These are phyloP conservation scores for Nettapus auritus DNA, from an alignment of 2,113 vertebrate genomes.

Conservation along the genomic window DNA sequence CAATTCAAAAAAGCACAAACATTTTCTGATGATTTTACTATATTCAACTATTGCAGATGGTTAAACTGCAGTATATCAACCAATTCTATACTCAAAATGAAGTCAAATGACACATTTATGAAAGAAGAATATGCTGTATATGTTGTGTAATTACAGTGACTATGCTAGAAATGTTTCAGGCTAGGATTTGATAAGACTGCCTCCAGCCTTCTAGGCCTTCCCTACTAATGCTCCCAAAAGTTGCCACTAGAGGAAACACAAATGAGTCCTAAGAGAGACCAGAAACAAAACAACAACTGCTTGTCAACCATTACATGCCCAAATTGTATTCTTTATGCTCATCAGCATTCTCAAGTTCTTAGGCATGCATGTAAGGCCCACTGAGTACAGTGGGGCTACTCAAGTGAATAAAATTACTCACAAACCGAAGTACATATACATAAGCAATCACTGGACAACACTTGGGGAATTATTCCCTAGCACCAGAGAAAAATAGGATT, in stretches of 20 bases:
- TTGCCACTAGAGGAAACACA: constrained; percentile 63
- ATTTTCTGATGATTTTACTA: not conserved
- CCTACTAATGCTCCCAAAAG: constrained; percentile 22
- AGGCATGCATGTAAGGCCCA: constrained; percentile 50
- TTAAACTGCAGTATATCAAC: not conserved
- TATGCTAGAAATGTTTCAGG: not conserved
- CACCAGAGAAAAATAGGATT: constrained; percentile 60
- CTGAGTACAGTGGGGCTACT: constrained; percentile 33
- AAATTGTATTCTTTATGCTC: constrained; percentile 65
- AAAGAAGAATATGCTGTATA: not conserved
- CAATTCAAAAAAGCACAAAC: not conserved
- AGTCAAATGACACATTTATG: not conserved
- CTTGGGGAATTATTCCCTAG: not conserved
- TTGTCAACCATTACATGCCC: constrained; percentile 61
- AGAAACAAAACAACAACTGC: constrained; percentile 66
- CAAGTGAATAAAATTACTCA: constrained; percentile 60
- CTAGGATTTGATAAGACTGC: constrained; percentile 28
- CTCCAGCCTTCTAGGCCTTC: constrained; percentile 41
- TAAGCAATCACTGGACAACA: constrained; percentile 63
- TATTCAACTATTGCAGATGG: not conserved
- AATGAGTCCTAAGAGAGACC: constrained; percentile 62
- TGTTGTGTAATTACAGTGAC: not conserved
- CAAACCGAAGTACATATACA: constrained; percentile 30
- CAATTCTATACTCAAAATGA: not conserved
- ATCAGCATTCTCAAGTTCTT: constrained; percentile 63